Conservation (phyloP, 2,888 invertebrate species). For the Machimus atricapillus region DNA sequence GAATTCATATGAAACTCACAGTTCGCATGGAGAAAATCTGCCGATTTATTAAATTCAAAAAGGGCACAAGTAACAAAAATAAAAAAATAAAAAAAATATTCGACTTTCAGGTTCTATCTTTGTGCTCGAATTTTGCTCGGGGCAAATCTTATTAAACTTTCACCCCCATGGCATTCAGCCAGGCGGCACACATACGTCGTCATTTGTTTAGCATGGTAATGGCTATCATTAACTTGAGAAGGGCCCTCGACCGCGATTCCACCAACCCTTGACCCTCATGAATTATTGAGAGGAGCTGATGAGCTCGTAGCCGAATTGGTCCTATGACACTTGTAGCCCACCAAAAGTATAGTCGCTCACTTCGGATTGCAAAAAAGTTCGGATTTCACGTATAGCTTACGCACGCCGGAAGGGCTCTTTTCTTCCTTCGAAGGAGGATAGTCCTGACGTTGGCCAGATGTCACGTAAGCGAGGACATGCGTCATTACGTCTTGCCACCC, state of each 20-base stretch:
- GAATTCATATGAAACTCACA: not conserved
- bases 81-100: not conserved
- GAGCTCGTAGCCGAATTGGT: conserved; percentile 11
- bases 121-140: not conserved
- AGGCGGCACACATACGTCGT: not conserved
- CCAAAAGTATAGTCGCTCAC: conserved; percentile 2
- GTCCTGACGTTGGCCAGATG: not conserved
- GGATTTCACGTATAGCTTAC: not conserved
- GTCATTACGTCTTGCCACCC: not conserved
- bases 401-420: not conserved
- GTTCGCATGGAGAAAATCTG: not conserved
- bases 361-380: not conserved
- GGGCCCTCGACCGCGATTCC: conserved; percentile 7
- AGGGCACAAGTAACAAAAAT: not conserved
- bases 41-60: not conserved
- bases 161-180: not conserved
- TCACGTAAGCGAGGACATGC: conserved; percentile 11
- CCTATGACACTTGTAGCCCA: conserved; percentile 12
- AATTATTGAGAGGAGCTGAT: conserved; percentile 19
- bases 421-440: not conserved
- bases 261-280: conserved; percentile 18
- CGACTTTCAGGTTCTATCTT: not conserved
- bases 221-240: conserved; percentile 6
- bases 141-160: not conserved
- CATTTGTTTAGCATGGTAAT: conserved; percentile 26